Evolutionary conservation across 2,113 vertebrate genomes (phyloP), one percentile per base, ranked within the genome.

Genomic region (Apteryx owenii): DNA sequence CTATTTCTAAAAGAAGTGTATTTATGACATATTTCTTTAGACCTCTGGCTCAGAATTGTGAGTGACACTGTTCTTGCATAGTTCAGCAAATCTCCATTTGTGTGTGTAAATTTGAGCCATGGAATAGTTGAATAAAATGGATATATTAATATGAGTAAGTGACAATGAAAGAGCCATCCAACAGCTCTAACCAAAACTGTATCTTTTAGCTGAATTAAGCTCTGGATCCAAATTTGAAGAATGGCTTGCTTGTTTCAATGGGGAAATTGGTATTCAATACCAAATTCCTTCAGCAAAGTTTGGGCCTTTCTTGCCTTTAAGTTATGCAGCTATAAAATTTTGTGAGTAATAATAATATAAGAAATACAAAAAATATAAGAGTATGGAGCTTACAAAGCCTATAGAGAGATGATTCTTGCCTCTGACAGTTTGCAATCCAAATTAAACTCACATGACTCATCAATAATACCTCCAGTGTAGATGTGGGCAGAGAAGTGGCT

Each of bases 51-150:
- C 21, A 4, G 7, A 10, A 61, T 19, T 75, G 33, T n/a, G 17
- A n/a, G 4, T 9, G 29, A 12, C 4, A 13, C 7, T 1, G 6
- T 13, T n/a, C 50, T 72, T 29, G 1, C 10, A 9, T 4, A 83
- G 33, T 29, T 66, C 54, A 62, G 23, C 17, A 94, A 58, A 48
- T 73, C 14, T 38, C 42, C 61, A 20, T 46, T 29, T 6, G 4
- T 31, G 2, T 18, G 0, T 31, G 23, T 11, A 31, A 4, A 21
- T 51, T 5, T 54, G n/a, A 78, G 21, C 25, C 25, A 23, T 48
- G 12, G 81, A 92, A 71, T 8, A 50, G 29, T 33, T 72, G 62
- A 11, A 15, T 46, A 50, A 90, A 95, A 68, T 25, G 3, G 5
- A 38, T 26, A 53, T 65, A 20, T 31, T 60, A 22, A 8, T 38